phyloP scores from a whole-genome alignment of 2,797 vertebrate species.

The Pachyuromys duprasi region DNA sequence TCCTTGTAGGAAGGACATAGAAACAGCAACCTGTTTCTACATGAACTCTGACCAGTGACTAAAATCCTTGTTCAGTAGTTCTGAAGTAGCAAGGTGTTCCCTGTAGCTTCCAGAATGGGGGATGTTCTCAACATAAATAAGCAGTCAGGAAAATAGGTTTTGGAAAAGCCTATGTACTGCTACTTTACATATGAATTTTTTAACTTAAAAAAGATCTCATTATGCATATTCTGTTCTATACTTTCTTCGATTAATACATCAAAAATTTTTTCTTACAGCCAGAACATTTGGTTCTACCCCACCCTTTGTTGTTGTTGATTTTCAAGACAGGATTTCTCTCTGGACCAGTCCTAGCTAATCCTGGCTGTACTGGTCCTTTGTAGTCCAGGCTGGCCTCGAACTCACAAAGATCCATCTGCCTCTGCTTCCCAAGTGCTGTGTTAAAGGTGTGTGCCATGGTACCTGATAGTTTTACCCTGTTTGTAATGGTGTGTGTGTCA shows the following conservation, averaged over 20 bases:
- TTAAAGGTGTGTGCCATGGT: no score
- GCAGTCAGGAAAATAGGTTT: slow-evolving; percentile 57
- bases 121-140: slow-evolving; percentile 55
- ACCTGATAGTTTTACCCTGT: neutral
- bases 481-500: neutral
- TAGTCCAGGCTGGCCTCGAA: no score
- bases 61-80: slow-evolving; percentile 40
- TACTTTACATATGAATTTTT: slow-evolving; percentile 63
- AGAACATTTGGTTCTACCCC: slow-evolving; percentile 51
- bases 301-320: no score
- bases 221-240: slow-evolving; percentile 42
- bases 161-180: slow-evolving; percentile 21
- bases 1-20: neutral
- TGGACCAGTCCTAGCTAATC: no score
- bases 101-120: slow-evolving; percentile 47
- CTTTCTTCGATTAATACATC: slow-evolving; percentile 52
- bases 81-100: slow-evolving; percentile 27
- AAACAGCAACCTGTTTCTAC: slow-evolving; percentile 1
- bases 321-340: no score
- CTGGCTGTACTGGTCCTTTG: no score
- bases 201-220: slow-evolving; percentile 44
- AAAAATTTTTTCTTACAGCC: slow-evolving; percentile 56
- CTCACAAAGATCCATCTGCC: no score
- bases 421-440: no score
- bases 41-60: neutral